Evolutionary conservation across 2,888 invertebrate species (phyloP), one percentile per base, ranked within the genome.

Genomic region (Nasonia oneida): DNA sequence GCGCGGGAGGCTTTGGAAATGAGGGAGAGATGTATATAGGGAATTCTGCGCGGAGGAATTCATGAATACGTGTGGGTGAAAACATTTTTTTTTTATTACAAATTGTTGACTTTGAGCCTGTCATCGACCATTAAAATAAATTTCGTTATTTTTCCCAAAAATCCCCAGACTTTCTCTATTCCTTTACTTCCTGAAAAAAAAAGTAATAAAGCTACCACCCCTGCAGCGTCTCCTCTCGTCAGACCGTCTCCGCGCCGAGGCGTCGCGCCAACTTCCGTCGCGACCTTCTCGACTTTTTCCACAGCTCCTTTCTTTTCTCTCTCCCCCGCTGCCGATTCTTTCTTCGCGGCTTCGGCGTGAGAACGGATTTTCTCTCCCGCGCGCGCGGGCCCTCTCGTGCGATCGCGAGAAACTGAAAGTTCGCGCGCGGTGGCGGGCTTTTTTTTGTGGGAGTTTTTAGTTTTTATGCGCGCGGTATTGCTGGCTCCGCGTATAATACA

Each of bases 391-490:
- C 4, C 37, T 75, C 23, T 50, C 80, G 77, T 75, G 84, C 76
- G 82, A 78, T 83, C 79, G 86, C 86, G 87, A 81, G 87, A 79
- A 50, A 64, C 81, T 64, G 75, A 77, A 81, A 84, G 83, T 81
- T 67, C 77, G 81, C 85, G 86, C 84, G 64, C 64, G 61, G 67
- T 53, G 67, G 39, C 53, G 70, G 61, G 70, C 47, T 74, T 77
- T 79, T 81, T 80, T 85, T 86, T 82, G 85, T 81, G 74, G 87
- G 78, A 88, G 86, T 88, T 85, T 77, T 86, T 61, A 85, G 82
- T 86, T 84, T 86, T 85, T 83, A 70, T 71, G 23, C 42, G 71
- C 57, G 74, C 57, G 61, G 86, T 89, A 86, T 57, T 42, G 70
- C 82, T 47, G 83, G 29, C 29, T 29, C 79, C 57, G 53, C 67